Percentiles rank a stretch among this genome's conserved stretches.
phyloP scores from a whole-genome alignment of 2,797 vertebrate species.

The Poecilia gillii region DNA sequence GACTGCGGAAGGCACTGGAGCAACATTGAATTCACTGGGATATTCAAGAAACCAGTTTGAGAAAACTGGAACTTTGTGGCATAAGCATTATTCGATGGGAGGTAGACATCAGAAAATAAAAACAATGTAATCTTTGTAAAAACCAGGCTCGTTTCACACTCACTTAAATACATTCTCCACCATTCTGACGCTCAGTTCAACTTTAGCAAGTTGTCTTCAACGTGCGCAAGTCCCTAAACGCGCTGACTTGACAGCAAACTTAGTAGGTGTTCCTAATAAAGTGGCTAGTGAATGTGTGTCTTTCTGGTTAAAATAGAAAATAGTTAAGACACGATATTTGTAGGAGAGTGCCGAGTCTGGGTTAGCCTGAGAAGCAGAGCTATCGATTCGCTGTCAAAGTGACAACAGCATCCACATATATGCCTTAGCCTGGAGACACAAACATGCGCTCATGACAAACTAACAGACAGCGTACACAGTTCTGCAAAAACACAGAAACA shows the following conservation, averaged over 20 bases:
- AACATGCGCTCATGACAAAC: slow-evolving; percentile 15
- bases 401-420: slow-evolving; percentile 34
- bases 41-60: not conserved
- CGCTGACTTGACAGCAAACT: not conserved
- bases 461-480: slow-evolving; percentile 51
- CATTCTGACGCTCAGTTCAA: not conserved
- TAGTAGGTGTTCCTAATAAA: not conserved
- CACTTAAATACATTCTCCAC: not conserved
- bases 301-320: not conserved
- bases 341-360: slow-evolving; percentile 15
- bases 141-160: not conserved
- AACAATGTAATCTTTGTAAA: not conserved
- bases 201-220: not conserved
- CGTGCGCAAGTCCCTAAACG: not conserved
- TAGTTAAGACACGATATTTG: slow-evolving; percentile 26
- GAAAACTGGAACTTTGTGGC: not conserved
- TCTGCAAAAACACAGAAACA: slow-evolving; percentile 56
- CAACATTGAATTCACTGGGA: not conserved
- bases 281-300: not conserved
- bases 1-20: not conserved
- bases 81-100: not conserved
- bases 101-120: not conserved
- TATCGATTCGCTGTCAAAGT: slow-evolving; percentile 31
- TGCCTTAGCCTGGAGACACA: not conserved
- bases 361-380: slow-evolving; percentile 40